These are phyloP conservation scores for Boulengeromyrus knoepffleri DNA, from an alignment of 2,113 vertebrate genomes.

Conservation along the genomic window DNA sequence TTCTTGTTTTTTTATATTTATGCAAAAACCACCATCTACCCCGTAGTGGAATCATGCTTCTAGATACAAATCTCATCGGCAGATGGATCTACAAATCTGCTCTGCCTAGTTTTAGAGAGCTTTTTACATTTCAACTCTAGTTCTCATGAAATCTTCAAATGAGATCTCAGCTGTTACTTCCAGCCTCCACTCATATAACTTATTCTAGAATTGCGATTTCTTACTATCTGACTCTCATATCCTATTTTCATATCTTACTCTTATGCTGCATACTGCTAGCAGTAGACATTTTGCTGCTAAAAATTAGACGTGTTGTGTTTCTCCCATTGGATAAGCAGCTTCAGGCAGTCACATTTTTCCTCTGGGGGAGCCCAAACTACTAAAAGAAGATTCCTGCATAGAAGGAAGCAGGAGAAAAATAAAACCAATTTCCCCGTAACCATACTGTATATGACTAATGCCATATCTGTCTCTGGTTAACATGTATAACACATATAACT, in stretches of 20 bases:
- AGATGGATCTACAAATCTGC: neutral
- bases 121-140: neutral
- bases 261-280: neutral
- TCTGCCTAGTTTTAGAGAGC: neutral
- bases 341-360: neutral
- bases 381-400: neutral
- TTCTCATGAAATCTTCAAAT: neutral
- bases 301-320: neutral
- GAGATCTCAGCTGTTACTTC: neutral
- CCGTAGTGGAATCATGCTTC: neutral
- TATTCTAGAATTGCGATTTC: neutral
- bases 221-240: neutral
- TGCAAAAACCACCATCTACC: neutral
- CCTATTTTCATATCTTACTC: neutral
- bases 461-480: neutral
- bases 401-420: neutral
- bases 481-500: neutral
- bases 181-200: neutral
- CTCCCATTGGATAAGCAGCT: neutral
- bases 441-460: neutral
- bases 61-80: neutral
- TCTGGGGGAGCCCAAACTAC: neutral
- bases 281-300: neutral
- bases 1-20: neutral
- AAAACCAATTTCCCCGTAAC: neutral